These are phyloP conservation scores for Eptatretus atami DNA, from an alignment of 2,797 vertebrate species.

Conservation along the genomic window DNA sequence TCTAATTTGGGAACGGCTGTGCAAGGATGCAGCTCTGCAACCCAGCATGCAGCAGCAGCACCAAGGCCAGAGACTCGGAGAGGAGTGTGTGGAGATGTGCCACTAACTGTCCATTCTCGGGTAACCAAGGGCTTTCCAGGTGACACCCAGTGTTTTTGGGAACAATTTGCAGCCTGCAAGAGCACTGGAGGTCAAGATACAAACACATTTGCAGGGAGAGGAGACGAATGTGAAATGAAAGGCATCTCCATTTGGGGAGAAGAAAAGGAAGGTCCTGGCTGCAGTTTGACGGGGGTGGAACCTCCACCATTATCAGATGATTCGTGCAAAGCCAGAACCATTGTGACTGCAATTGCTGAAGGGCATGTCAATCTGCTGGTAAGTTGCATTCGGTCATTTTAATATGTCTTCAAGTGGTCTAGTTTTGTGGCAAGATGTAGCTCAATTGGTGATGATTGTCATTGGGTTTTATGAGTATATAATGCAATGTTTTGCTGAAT, in stretches of 20 bases:
- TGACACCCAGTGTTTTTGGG: no score
- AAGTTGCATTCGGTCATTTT: background rate
- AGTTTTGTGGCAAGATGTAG: no score
- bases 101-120: background rate
- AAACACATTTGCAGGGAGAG: no score
- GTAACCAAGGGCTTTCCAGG: no score
- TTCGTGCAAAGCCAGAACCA: background rate
- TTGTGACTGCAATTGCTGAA: constrained; percentile 4
- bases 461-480: no score
- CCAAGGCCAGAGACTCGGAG: no score
- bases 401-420: no score
- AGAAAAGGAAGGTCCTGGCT: background rate
- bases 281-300: background rate
- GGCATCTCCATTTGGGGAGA: constrained; percentile 3
- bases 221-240: no score
- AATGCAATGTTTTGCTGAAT: no score
- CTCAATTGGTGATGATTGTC: no score
- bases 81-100: background rate
- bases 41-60: background rate
- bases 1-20: background rate
- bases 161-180: no score
- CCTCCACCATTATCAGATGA: background rate
- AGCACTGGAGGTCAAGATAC: no score
- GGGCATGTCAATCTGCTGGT: constrained; percentile 3
- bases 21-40: background rate